Percentiles rank a stretch among this genome's conserved stretches.
These are phyloP conservation scores for Vipera latastei DNA, from an alignment of 2,797 vertebrate genomes.

Conservation along the genomic window DNA sequence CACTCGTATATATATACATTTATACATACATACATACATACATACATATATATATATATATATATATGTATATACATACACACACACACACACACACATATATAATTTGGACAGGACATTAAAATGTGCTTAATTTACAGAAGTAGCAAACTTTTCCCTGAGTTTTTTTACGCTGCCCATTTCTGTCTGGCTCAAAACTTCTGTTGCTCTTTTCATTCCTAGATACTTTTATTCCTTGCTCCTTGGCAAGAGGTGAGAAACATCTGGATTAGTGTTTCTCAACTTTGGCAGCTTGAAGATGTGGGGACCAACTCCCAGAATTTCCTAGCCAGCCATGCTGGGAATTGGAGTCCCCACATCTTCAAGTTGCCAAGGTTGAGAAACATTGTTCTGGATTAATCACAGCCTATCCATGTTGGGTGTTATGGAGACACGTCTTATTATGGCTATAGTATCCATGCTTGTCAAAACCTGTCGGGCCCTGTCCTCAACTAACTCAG, in stretches of 20 bases:
- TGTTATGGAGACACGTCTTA: background rate
- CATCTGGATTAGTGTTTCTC: background rate
- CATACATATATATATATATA: no score
- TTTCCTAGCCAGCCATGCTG: no score
- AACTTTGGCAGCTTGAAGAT: no score
- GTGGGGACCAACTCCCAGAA: no score
- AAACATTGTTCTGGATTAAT: background rate
- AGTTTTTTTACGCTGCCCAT: background rate
- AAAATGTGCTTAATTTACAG: background rate
- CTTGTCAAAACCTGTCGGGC: background rate
- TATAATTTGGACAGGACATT: no score
- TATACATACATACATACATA: no score
- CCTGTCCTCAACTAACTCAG: background rate
- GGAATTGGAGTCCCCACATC: no score
- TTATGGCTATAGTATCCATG: background rate
- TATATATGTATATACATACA: no score
- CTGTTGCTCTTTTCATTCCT: background rate
- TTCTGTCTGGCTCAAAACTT: background rate
- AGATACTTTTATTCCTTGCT: background rate
- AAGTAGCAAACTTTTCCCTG: background rate
- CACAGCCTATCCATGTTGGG: background rate
- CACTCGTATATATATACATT: no score
- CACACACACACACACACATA: no score
- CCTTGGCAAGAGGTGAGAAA: background rate
- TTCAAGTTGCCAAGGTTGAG: no score